These are phyloP conservation scores for Condylura cristata DNA, from an alignment of 2,113 vertebrate species.

Conservation along the genomic window DNA sequence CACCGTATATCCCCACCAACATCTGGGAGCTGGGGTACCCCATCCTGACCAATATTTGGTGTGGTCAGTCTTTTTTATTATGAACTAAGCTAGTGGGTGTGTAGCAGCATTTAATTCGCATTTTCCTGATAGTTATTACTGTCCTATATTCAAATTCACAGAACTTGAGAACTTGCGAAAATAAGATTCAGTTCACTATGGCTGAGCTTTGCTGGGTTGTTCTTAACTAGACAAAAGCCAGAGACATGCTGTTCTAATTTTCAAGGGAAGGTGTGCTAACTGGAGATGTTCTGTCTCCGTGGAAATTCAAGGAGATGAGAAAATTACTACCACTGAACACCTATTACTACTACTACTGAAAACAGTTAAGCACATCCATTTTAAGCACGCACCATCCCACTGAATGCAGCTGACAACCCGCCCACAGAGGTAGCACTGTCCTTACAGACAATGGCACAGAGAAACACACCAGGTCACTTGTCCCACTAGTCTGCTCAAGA, in stretches of 20 bases:
- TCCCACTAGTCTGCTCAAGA: background rate
- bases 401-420: background rate
- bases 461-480: background rate
- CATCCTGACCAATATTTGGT: background rate
- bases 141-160: constrained; percentile 5
- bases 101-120: background rate
- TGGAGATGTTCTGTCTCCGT: background rate
- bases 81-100: background rate
- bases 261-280: background rate
- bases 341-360: background rate
- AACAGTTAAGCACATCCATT: background rate
- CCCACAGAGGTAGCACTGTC: background rate
- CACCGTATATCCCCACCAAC: background rate
- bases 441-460: background rate
- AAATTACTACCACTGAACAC: background rate
- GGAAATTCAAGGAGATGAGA: background rate
- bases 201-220: background rate
- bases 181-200: background rate
- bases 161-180: background rate
- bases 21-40: background rate
- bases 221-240: background rate
- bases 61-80: background rate
- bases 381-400: background rate
- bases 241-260: background rate
- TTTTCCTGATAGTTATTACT: constrained; percentile 18